Conservation (phyloP, 2,797 vertebrate species). For the Catamblyrhynchus diadema region DNA sequence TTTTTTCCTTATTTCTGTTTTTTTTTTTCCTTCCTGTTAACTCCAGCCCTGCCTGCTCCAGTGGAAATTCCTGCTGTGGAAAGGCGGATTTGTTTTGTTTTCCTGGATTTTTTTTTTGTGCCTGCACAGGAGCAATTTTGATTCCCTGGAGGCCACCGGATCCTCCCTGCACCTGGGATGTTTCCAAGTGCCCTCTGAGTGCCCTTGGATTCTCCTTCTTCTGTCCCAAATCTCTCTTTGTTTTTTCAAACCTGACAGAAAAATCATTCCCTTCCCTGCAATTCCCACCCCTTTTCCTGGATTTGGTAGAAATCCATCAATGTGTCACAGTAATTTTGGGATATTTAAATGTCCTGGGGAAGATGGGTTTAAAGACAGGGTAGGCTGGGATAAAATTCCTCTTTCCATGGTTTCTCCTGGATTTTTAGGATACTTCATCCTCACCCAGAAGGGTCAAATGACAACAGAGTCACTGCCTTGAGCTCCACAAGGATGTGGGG, state of each 20-base stretch:
- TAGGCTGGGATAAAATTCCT: background rate
- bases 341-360: background rate
- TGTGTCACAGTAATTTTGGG: background rate
- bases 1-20: background rate
- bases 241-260: background rate
- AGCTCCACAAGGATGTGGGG: rapidly evolving
- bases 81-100: background rate
- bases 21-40: background rate
- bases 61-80: background rate
- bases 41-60: background rate
- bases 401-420: background rate
- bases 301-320: background rate
- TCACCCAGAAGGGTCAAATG: background rate
- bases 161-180: background rate
- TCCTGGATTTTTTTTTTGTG: background rate
- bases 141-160: background rate
- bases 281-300: rapidly evolving
- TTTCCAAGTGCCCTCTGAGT: rapidly evolving
- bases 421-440: background rate
- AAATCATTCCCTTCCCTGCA: background rate
- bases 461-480: background rate
- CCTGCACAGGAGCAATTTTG: background rate
- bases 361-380: background rate
- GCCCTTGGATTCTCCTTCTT: background rate
- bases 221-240: background rate